phyloP scores from a whole-genome alignment of 2,888 invertebrate species.

The Cryptosula pallasiana region DNA sequence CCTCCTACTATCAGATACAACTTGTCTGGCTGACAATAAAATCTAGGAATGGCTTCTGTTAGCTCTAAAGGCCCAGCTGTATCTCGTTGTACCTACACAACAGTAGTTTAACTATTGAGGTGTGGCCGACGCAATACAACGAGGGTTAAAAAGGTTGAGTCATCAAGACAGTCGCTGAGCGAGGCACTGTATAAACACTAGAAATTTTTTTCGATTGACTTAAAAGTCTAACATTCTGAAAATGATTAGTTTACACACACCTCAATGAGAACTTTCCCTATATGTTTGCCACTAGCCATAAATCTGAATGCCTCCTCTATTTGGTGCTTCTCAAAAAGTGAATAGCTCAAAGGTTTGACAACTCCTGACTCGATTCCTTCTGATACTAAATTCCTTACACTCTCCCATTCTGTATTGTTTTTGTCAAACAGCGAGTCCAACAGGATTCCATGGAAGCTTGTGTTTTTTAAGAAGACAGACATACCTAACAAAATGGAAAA shows the following conservation, averaged over 20 bases:
- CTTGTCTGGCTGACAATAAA: conserved; percentile 63
- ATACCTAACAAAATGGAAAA: conserved; percentile 67
- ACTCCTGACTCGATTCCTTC: conserved; percentile 83
- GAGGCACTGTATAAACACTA: no score
- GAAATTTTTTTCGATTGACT: no score
- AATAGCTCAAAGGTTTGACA: conserved; percentile 81
- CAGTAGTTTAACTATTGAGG: no score
- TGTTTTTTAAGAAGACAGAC: conserved; percentile 90
- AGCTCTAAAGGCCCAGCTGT: conserved; percentile 26
- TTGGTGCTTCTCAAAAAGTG: conserved; percentile 78
- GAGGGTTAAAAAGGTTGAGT: no score
- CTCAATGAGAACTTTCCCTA: conserved; percentile 90
- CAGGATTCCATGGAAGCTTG: conserved; percentile 93
- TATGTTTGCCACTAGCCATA: conserved; percentile 96
- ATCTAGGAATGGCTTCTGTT: conserved; percentile 70
- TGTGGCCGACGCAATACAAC: no score
- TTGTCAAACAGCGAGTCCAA: conserved; percentile 85
- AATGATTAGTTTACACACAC: conserved; percentile 32
- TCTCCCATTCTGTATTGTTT: conserved; percentile 64
- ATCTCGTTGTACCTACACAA: background rate
- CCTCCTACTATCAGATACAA: conserved; percentile 67
- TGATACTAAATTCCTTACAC: conserved; percentile 70
- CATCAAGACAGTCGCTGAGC: no score
- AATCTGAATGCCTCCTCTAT: conserved; percentile 85
- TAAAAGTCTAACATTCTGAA: background rate